A percentile compares a stretch with the other conserved stretches of the same genome.
These are phyloP conservation scores for Hoplodrina ambigua DNA, from an alignment of 2,888 invertebrate species.

Conservation along the genomic window DNA sequence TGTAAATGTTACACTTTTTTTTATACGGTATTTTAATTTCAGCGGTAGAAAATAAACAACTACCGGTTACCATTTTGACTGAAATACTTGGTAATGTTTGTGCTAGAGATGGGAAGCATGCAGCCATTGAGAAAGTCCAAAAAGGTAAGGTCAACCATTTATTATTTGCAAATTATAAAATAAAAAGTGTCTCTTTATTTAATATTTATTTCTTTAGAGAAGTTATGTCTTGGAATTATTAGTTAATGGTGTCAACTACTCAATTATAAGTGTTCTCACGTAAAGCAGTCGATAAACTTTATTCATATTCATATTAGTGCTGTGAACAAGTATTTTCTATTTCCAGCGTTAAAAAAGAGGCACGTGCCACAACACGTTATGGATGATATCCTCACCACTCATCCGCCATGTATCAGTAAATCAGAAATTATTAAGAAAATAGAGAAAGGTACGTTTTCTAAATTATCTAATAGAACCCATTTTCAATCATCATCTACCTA, in stretches of 20 bases:
- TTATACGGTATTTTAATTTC: not conserved
- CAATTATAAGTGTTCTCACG: no score
- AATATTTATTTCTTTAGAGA: no score
- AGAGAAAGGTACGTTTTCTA: constrained; percentile 31
- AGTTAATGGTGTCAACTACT: no score
- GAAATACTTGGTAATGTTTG: constrained; percentile 22
- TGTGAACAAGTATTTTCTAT: not conserved
- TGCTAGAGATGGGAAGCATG: not conserved
- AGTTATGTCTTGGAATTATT: no score
- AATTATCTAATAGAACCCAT: no score
- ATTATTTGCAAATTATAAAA: no score
- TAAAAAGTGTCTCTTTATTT: no score
- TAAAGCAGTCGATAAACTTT: no score
- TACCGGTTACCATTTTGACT: constrained; percentile 18
- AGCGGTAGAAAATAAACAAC: constrained; percentile 27
- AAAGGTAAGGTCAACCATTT: constrained; percentile 10
- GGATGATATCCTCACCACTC: not conserved
- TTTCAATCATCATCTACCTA: no score
- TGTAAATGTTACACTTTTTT: not conserved
- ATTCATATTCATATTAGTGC: not conserved
- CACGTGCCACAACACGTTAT: constrained; percentile 17
- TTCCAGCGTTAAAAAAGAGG: constrained; percentile 31
- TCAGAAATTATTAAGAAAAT: constrained; percentile 29
- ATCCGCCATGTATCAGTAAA: not conserved
- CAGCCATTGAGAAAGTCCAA: constrained; percentile 16